A percentile compares a stretch with the other conserved stretches of the same genome.
Evolutionary conservation across 2,113 vertebrate species (phyloP).

Genomic region (Leucopsar rothschildi): DNA sequence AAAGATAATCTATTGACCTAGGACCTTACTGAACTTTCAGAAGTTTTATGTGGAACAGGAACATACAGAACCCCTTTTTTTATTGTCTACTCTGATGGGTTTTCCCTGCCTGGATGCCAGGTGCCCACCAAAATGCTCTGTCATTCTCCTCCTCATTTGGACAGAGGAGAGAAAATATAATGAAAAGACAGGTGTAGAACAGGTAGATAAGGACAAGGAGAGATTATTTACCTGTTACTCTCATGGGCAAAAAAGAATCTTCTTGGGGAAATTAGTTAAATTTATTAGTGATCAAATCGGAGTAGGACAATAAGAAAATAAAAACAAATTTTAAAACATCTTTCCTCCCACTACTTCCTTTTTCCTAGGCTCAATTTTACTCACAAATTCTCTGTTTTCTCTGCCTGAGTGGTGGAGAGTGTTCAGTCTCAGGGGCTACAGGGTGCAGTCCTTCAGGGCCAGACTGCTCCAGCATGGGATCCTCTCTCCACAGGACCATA

Average conservation of each 20-base stretch:
- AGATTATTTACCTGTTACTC: not conserved
- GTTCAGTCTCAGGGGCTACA: not conserved
- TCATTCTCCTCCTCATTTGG: not conserved
- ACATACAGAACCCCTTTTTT: conserved; percentile 10
- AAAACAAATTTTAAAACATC: not conserved
- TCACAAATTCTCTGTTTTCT: not conserved
- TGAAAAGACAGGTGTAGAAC: not conserved
- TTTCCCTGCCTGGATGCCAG: not conserved
- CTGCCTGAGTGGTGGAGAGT: fast-evolving
- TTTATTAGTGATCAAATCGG: not conserved
- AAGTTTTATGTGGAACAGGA: not conserved
- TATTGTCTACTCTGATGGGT: not conserved
- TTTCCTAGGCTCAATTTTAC: not conserved
- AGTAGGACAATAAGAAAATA: not conserved
- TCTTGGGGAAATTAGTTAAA: not conserved
- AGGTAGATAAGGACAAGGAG: not conserved
- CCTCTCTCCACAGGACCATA: not conserved
- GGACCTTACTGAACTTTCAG: conserved; percentile 17
- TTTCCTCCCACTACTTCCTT: not conserved
- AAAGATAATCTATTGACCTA: conserved; percentile 12
- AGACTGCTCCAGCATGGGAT: not conserved
- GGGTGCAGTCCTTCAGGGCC: not conserved
- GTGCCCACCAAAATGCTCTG: not conserved
- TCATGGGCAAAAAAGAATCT: not conserved
- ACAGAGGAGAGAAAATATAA: not conserved